phyloP scores from a whole-genome alignment of 2,888 invertebrate genomes.

The Pheosia gnoma region DNA sequence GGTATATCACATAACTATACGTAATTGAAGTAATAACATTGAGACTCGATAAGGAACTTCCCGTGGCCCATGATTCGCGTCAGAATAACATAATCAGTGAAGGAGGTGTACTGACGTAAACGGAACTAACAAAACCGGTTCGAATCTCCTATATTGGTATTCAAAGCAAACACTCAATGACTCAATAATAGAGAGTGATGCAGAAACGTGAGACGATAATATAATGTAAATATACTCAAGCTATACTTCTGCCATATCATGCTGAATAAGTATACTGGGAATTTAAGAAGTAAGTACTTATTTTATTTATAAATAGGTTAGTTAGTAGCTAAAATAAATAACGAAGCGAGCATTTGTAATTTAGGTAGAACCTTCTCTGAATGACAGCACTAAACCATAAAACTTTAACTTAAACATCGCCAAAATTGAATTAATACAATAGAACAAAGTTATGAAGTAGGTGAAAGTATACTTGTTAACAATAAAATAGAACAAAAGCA shows the following conservation, averaged over 20 bases:
- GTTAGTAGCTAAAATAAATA: too few species aligned
- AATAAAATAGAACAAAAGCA: neutral
- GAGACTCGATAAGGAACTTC: conserved; percentile 28
- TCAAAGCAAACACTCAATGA: conserved; percentile 30
- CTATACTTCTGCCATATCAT: neutral
- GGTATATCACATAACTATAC: too few species aligned
- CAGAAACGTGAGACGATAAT: neutral
- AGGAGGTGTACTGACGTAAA: conserved; percentile 27
- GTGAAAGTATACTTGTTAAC: neutral
- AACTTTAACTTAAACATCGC: too few species aligned
- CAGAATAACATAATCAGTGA: conserved; percentile 29
- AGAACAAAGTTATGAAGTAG: neutral
- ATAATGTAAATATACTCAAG: conserved; percentile 9
- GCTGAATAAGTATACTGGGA: neutral
- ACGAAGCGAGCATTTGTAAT: too few species aligned
- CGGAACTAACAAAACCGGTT: conserved; percentile 42
- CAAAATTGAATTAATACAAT: too few species aligned
- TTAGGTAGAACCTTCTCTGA: too few species aligned
- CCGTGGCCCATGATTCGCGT: conserved; percentile 14
- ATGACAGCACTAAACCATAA: too few species aligned
- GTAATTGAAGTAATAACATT: neutral
- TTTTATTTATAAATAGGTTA: too few species aligned
- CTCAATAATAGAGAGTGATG: conserved; percentile 18
- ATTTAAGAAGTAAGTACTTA: too few species aligned
- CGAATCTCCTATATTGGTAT: conserved; percentile 28